A percentile compares a stretch with the other conserved stretches of the same genome.
These are phyloP conservation scores for Mormyrus hasselquistii DNA, from an alignment of 2,797 vertebrate species.

Conservation along the genomic window DNA sequence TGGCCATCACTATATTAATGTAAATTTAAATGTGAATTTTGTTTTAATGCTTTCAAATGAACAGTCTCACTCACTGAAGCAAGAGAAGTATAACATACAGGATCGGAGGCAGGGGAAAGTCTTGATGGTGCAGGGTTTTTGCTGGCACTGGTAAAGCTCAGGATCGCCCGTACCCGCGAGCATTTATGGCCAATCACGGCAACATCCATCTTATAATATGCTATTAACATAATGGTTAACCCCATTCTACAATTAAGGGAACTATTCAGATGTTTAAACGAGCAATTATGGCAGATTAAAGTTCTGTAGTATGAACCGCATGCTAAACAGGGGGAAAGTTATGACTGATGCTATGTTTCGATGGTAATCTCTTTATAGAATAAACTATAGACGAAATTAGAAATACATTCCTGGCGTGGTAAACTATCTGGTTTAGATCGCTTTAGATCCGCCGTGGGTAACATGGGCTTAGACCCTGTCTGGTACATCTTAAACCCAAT, in stretches of 20 bases:
- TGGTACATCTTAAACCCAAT: neutral
- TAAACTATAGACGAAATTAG: neutral
- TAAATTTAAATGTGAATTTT: neutral
- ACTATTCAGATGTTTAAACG: conserved; percentile 24
- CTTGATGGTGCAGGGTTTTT: neutral
- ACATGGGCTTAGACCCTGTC: neutral
- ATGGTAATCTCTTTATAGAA: neutral
- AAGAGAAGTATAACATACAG: neutral
- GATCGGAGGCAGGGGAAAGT: neutral
- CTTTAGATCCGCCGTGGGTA: neutral
- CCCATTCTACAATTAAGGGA: conserved; percentile 22
- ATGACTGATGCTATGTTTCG: neutral
- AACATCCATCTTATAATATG: neutral
- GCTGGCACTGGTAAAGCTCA: neutral
- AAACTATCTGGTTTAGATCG: neutral
- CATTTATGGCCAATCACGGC: neutral
- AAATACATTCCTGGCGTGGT: neutral
- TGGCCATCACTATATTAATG: neutral
- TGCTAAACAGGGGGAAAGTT: conserved; percentile 14
- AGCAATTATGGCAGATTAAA: conserved; percentile 30
- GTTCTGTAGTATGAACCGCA: conserved; percentile 18
- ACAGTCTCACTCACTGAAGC: neutral
- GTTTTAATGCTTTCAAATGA: neutral
- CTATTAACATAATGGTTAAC: conserved; percentile 17
- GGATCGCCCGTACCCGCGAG: neutral